Evolutionary conservation across 2,113 vertebrate species (phyloP).

Genomic region (Gallinago paraguaiae): DNA sequence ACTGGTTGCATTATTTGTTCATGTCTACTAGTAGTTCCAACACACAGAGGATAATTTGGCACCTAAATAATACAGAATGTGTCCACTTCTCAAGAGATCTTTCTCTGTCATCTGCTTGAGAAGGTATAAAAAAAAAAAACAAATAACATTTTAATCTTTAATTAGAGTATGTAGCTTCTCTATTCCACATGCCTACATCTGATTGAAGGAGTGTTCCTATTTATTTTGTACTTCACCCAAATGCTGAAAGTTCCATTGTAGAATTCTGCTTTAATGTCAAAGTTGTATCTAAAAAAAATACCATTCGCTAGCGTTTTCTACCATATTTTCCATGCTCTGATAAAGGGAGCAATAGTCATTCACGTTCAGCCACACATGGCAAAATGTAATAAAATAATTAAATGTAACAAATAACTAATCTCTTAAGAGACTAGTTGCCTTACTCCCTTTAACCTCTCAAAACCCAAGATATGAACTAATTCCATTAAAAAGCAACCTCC

Average conservation of each 20-base stretch:
- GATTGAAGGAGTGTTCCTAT: neutral
- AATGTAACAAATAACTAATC: neutral
- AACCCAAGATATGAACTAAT: neutral
- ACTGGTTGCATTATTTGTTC: neutral
- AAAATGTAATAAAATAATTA: neutral
- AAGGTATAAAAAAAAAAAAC: neutral
- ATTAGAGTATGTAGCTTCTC: neutral
- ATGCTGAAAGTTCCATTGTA: neutral
- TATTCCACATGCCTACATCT: neutral
- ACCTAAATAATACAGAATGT: neutral
- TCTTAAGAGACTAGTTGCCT: neutral
- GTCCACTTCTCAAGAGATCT: neutral
- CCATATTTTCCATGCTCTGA: neutral
- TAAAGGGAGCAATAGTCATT: neutral
- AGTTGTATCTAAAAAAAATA: neutral
- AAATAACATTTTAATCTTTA: too few species aligned
- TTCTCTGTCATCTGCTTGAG: neutral
- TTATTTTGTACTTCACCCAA: neutral
- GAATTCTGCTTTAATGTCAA: neutral
- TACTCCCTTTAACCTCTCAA: neutral
- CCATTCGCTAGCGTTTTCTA: neutral
- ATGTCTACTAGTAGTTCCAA: neutral
- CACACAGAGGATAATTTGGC: neutral
- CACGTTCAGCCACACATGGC: neutral
- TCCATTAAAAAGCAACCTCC: neutral